phyloP scores from a whole-genome alignment of 30 jellyfish, hydroid and myxozoan genomes.

The Clytia hemisphaerica region DNA sequence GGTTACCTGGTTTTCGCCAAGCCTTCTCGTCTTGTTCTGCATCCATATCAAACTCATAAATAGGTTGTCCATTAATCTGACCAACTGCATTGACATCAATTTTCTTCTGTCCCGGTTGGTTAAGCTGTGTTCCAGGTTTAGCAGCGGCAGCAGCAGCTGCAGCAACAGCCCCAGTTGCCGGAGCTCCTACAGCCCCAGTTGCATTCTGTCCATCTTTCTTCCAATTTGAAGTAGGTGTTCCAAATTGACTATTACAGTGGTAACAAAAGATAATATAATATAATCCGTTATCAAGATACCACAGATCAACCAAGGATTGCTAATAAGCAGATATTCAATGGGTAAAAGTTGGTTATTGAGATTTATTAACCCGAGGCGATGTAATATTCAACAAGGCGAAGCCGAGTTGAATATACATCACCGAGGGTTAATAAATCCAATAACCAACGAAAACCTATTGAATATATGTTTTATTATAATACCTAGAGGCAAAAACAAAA shows the following conservation, averaged over 20 bases:
- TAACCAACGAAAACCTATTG: too few species aligned
- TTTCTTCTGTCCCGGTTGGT: conserved; percentile 34
- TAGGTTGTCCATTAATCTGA: conserved; percentile 69
- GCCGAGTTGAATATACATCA: too few species aligned
- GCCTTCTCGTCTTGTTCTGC: conserved; percentile 97
- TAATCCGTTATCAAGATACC: too few species aligned
- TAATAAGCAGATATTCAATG: too few species aligned
- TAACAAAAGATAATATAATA: too few species aligned
- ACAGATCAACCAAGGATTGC: too few species aligned
- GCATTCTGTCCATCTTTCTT: conserved; percentile 41
- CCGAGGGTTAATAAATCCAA: too few species aligned
- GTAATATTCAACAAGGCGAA: too few species aligned
- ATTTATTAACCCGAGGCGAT: too few species aligned
- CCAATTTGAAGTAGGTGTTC: conserved; percentile 36
- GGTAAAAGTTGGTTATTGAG: too few species aligned
- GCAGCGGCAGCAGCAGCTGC: conserved; percentile 47
- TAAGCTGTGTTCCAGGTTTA: conserved; percentile 30
- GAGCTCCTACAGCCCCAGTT: conserved; percentile 46
- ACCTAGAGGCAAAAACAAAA: too few species aligned
- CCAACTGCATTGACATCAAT: conserved; percentile 95
- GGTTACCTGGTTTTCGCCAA: conserved; percentile 99
- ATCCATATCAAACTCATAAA: conserved; percentile 95
- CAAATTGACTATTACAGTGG: conserved; percentile 17
- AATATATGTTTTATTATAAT: too few species aligned
- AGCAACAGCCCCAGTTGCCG: conserved; percentile 50